phyloP scores from a whole-genome alignment of 2,888 invertebrate genomes.

The Andrena haemorrhoa region DNA sequence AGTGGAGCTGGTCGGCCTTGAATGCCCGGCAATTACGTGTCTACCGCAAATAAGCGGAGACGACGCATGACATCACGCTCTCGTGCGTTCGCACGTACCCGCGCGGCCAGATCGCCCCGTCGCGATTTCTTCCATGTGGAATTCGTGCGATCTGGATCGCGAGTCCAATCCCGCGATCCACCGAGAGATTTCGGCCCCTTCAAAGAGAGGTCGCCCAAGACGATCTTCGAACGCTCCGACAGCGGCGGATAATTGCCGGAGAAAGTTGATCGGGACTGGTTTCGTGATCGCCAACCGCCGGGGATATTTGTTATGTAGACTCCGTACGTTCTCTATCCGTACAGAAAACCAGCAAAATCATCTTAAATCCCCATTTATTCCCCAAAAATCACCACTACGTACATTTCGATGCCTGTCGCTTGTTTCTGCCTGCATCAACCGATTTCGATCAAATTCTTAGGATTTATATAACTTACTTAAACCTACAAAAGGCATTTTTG shows the following conservation, averaged over 20 bases:
- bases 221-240: slow-evolving; percentile 4
- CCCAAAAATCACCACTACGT: no score
- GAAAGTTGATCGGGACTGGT: slow-evolving; percentile 28
- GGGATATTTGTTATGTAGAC: not conserved
- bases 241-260: slow-evolving; percentile 6
- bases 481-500: no score
- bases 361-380: no score
- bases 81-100: slow-evolving; percentile 44
- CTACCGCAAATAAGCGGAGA: slow-evolving; percentile 74
- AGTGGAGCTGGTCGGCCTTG: slow-evolving; percentile 75
- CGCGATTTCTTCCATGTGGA: slow-evolving; percentile 16
- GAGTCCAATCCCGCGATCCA: not conserved
- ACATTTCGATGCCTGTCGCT: no score
- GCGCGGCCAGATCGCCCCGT: not conserved
- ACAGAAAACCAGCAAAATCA: not conserved
- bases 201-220: not conserved
- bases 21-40: slow-evolving; percentile 76
- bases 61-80: slow-evolving; percentile 71
- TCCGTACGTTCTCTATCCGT: not conserved
- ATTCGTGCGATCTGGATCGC: slow-evolving; percentile 49
- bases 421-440: no score
- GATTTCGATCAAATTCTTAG: no score
- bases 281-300: slow-evolving; percentile 2
- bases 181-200: not conserved
- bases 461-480: no score